Evolutionary conservation across 2,797 vertebrate genomes (phyloP).

Genomic region (Florisuga fusca): DNA sequence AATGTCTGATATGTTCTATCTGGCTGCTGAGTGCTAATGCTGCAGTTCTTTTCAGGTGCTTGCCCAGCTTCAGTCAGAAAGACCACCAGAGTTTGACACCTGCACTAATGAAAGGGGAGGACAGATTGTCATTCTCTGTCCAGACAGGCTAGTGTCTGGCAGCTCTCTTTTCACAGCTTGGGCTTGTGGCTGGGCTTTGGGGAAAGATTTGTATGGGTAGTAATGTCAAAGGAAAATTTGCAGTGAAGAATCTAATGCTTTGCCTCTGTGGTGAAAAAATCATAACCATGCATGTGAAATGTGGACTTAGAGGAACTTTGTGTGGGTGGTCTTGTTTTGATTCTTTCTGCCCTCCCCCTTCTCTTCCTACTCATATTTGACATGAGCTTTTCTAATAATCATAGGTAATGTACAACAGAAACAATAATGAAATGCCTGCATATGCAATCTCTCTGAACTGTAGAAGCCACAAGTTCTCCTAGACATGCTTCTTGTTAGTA

Average conservation of each 20-base stretch:
- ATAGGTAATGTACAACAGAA: constrained; percentile 29
- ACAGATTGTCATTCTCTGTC: constrained; percentile 8
- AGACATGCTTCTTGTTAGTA: constrained; percentile 43
- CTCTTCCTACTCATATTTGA: constrained; percentile 6
- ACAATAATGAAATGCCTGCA: constrained; percentile 26
- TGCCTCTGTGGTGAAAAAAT: constrained; percentile 12
- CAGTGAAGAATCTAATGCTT: background rate
- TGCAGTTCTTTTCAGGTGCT: constrained; percentile 24
- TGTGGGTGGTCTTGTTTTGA: constrained; percentile 53
- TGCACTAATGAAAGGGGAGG: constrained; percentile 32
- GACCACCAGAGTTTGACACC: constrained; percentile 8
- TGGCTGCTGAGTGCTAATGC: background rate
- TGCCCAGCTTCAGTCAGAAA: constrained; percentile 23
- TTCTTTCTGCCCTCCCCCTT: background rate
- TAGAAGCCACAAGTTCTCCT: constrained; percentile 20
- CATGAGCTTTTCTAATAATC: constrained; percentile 45
- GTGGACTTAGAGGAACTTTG: constrained; percentile 15
- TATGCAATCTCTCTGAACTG: constrained; percentile 22
- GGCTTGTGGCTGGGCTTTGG: background rate
- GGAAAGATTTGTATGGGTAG: background rate
- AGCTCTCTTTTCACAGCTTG: background rate
- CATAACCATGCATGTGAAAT: background rate
- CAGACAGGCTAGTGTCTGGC: background rate
- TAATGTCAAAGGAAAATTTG: background rate
- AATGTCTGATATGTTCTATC: background rate